Percentiles rank a stretch among this genome's conserved stretches.
Conservation (phyloP, 2,888 invertebrate genomes). For the Aplocera efformata region DNA sequence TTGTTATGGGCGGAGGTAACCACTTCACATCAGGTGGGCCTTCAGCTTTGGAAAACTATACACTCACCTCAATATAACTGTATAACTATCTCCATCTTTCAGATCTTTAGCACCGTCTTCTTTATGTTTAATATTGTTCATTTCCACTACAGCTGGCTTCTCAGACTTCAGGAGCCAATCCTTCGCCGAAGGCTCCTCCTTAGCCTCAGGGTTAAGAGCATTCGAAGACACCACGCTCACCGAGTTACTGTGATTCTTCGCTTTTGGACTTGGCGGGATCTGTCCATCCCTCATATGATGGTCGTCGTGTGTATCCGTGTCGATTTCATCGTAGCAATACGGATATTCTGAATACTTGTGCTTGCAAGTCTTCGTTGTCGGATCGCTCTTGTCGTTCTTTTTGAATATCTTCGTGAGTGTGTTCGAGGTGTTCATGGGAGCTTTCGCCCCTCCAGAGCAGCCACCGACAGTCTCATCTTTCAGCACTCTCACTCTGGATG, state of each 20-base stretch:
- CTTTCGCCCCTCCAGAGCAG: slow-evolving; percentile 58
- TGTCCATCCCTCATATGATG: slow-evolving; percentile 75
- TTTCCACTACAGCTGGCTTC: slow-evolving; percentile 62
- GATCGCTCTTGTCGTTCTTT: slow-evolving; percentile 63
- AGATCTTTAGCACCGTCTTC: slow-evolving; percentile 69
- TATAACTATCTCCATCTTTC: slow-evolving; percentile 85
- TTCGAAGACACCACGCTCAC: slow-evolving; percentile 75
- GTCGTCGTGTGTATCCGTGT: slow-evolving; percentile 85
- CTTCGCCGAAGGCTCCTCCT: slow-evolving; percentile 66
- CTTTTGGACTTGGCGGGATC: slow-evolving; percentile 65
- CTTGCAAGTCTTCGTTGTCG: slow-evolving; percentile 87
- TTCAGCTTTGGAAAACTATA: neutral
- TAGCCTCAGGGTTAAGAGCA: slow-evolving; percentile 58
- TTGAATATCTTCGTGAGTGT: slow-evolving; percentile 68
- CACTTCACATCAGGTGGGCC: no score
- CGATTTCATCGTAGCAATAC: slow-evolving; percentile 92
- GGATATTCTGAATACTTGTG: slow-evolving; percentile 94
- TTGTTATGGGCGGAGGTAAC: no score
- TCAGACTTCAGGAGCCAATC: slow-evolving; percentile 69
- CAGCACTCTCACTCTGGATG: slow-evolving; percentile 86
- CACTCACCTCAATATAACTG: slow-evolving; percentile 85
- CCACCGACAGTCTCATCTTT: slow-evolving; percentile 82
- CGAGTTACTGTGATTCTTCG: slow-evolving; percentile 69
- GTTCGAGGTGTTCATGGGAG: slow-evolving; percentile 65
- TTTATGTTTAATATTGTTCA: slow-evolving; percentile 74